Base-by-base conservation (phyloP, 2,888 invertebrate genomes). In the Ochropleura plecta region DNA sequence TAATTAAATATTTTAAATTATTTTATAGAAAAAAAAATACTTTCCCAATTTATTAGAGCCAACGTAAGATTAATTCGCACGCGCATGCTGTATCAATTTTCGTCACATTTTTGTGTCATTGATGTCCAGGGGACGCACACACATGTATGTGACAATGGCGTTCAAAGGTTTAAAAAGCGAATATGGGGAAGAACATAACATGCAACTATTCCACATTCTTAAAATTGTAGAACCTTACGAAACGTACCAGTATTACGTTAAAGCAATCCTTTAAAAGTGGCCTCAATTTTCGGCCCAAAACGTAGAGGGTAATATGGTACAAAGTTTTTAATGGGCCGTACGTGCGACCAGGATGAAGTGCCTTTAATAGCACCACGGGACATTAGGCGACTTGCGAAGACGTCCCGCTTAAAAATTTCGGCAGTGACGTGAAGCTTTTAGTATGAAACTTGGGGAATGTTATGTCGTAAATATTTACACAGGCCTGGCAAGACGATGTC, bases 301-400 rank as follows among this genome's bases (percentile, higher is more conserved):
- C 85, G 87, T 90, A 89, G 89, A 84, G 76, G 84, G 86, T 91
- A 90, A 91, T 90, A 91, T 90, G 88, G 90, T 84, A 76, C 86
- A 91, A 94, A 93, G 89, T 94, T 93, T 89, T 85, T 93, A 93
- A 94, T 93, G 92, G 91, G 87, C 70, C 73, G 89, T 90, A 91
- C 93, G 93, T 93, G 93, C 88, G 85, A 76, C 82, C 88, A 85
- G 72, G 86, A 84, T 88, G 85, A 91, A 94, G 90, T 88, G 87
- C 82, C 87, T 86, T 87, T 92, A 90, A 92, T 91, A 90, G 88
- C 86, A 81, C 70, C 77, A 48, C 73, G 79, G 78, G 79, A 85
- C 88, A 86, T 89, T 85, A 88, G 72, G 66, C 74, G 83, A 55
- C 85, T 88, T 85, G 76, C 59, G 76, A 88, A 85, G 68, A 83